Evolutionary conservation across 2,797 vertebrate genomes (phyloP).

Genomic region (Cryptoprocta ferox): DNA sequence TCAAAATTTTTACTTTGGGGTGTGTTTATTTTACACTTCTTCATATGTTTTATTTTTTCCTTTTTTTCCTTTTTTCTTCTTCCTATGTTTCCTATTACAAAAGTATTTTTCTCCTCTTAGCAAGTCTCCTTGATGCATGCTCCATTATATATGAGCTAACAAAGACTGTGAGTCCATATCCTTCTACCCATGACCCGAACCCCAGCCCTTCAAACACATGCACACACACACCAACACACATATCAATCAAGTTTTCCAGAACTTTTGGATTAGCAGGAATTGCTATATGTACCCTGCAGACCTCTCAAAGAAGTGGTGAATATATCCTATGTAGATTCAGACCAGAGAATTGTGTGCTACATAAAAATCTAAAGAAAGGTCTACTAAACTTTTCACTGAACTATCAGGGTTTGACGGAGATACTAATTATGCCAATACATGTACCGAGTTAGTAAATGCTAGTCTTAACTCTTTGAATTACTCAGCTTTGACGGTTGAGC

Average conservation of each 20-base stretch:
- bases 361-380: constrained; percentile 38
- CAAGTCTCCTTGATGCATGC: constrained; percentile 25
- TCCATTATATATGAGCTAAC: neutral
- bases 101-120: neutral
- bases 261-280: neutral
- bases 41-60: neutral
- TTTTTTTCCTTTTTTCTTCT: neutral
- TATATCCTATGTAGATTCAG: constrained; percentile 15
- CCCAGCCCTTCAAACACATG: neutral
- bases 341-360: neutral
- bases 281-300: neutral
- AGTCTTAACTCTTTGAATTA: constrained; percentile 47
- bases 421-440: constrained; percentile 41
- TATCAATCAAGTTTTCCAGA: neutral
- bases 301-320: neutral
- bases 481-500: constrained; percentile 57
- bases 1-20: constrained; percentile 37
- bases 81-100: constrained; percentile 34
- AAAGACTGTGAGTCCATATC: neutral
- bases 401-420: constrained; percentile 18
- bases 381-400: constrained; percentile 37
- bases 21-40: constrained; percentile 15
- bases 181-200: neutral
- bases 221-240: neutral
- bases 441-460: constrained; percentile 54